These are phyloP conservation scores for Bergia puertoricense DNA, from an alignment of 92 coral and sea anemone genomes.

Conservation along the genomic window DNA sequence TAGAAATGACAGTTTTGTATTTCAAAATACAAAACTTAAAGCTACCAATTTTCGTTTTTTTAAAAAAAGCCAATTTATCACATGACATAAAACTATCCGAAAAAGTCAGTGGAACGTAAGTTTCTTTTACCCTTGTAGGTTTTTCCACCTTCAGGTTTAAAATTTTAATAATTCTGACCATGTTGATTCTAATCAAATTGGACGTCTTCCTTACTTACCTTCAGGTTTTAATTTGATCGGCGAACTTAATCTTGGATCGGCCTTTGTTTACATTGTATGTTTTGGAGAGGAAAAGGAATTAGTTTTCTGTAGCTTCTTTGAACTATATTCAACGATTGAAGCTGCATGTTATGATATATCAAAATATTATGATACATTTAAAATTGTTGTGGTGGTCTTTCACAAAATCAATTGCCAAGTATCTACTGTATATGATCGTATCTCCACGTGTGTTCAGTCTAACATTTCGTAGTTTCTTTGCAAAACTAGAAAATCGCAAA, in stretches of 20 bases:
- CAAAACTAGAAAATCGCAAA: neutral
- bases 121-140: neutral
- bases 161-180: neutral
- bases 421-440: neutral
- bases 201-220: neutral
- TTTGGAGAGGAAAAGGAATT: neutral
- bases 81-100: neutral
- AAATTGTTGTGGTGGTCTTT: neutral
- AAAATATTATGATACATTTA: neutral
- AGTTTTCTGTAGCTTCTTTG: neutral
- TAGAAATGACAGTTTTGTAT: neutral
- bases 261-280: neutral
- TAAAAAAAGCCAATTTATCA: neutral
- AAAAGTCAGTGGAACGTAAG: neutral
- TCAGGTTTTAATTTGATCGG: conserved; percentile 2
- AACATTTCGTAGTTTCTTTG: neutral
- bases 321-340: neutral
- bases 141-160: neutral
- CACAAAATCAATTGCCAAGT: neutral
- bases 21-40: neutral
- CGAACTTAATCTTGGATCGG: neutral
- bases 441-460: neutral
- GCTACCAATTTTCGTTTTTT: neutral
- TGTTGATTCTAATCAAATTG: conserved; percentile 3
- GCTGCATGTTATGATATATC: neutral